Evolutionary conservation across 1,140 invertebrate species (phyloP), one percentile per base, ranked within the genome.

Genomic region (Meteorus sp.): DNA sequence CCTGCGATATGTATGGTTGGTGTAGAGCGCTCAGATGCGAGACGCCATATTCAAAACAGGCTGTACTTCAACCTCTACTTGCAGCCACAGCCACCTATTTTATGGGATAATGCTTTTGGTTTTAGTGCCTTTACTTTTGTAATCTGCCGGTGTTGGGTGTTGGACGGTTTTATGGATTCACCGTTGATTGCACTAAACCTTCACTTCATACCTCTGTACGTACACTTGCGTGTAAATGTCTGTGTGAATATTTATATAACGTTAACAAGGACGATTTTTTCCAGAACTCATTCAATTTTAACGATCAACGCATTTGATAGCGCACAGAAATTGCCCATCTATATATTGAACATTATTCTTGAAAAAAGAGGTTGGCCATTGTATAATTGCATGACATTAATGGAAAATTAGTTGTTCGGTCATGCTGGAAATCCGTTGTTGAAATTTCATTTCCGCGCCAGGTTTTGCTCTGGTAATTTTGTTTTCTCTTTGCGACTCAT

Each of bases 401-500:
- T 48, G 23, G 35, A 48, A 56, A 56, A 47, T 56, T 56, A 35
- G 44, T 56, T 33, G 56, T 20, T 33, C 39, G 25, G 41, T 55
- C 44, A 15, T 51, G 22, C 39, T 47, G 39, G 47, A 48, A 58
- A 39, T 55, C 37, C 29, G 33, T 22, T 5, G 20, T 51, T 15
- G 37, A 33, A 62, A 59, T 59, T 62, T 47, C 56, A 62, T 59
- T 62, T 59, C 61, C 56, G 33, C 8, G 45, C 29, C 51, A 44
- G 15, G 23, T 5, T 31, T 33, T 52, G 33, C 47, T 43, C 51
- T 23, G 54, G 51, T 62, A 59, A 59, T 62, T 56, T 59, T 51
- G 56, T 62, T 59, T 62, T 55, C 56, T 35, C 52, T 63, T 63
- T 63, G 45, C 48, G 54, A 44, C 55, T 63, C 53, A 60, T 56